Evolutionary conservation across 2,113 vertebrate species (phyloP).

Genomic region (Colistium nudipinnis): DNA sequence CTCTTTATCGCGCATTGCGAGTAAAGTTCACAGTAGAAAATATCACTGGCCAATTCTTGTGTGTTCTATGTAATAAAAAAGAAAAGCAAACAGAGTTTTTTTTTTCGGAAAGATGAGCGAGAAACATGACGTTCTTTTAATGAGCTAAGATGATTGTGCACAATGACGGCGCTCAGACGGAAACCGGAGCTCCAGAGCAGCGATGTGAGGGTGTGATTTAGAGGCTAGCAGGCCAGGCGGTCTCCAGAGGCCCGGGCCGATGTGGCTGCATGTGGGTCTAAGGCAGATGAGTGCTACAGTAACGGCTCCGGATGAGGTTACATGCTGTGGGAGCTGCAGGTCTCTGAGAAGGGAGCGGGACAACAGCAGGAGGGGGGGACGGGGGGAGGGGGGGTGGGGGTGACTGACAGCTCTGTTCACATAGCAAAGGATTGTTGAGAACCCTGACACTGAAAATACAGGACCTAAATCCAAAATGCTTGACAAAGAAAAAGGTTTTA

Average conservation of each 20-base stretch:
- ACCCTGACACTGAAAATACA: too few species aligned
- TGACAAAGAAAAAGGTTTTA: too few species aligned
- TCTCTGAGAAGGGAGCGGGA: constrained; percentile 25
- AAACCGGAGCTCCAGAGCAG: constrained; percentile 27
- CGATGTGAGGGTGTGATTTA: constrained; percentile 32
- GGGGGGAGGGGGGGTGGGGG: too few species aligned
- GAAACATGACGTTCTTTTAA: neutral
- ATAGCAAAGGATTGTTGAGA: constrained; percentile 5
- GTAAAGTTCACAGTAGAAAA: constrained; percentile 39
- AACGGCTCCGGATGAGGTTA: constrained; percentile 52
- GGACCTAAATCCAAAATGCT: too few species aligned
- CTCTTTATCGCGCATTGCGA: constrained; percentile 30
- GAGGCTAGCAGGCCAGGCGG: constrained; percentile 45
- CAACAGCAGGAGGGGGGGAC: constrained; percentile 24
- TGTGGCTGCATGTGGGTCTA: constrained; percentile 35
- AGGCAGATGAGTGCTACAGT: constrained; percentile 53
- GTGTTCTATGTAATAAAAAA: constrained; percentile 2
- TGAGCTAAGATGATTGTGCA: constrained; percentile 35
- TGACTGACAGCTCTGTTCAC: constrained; percentile 38
- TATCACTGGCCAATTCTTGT: neutral
- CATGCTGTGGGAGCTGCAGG: constrained; percentile 46
- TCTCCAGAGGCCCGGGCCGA: constrained; percentile 51
- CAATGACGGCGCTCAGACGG: constrained; percentile 40
- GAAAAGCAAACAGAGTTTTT: neutral
- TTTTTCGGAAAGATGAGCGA: constrained; percentile 4